A percentile compares a stretch with the other conserved stretches of the same genome.
Conservation (phyloP, 2,113 vertebrate genomes). For the Bos javanicus region DNA sequence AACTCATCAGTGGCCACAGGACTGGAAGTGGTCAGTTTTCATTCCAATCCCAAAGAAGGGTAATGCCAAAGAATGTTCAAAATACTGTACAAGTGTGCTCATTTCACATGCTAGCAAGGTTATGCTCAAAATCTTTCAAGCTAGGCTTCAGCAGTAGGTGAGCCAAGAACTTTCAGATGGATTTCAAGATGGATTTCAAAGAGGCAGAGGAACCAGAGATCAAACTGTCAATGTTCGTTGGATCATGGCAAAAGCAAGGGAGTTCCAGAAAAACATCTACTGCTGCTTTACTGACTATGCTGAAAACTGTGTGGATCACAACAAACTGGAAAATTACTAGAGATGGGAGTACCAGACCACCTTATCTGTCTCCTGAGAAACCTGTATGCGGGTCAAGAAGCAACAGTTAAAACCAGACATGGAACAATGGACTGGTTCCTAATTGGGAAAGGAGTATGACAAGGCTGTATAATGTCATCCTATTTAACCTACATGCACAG, state of each 20-base stretch:
- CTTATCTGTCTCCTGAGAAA: background rate
- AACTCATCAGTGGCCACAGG: background rate
- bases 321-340: background rate
- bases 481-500: background rate
- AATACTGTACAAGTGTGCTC: background rate
- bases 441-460: background rate
- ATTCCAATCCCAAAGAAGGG: background rate
- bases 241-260: background rate
- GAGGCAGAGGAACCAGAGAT: background rate
- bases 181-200: background rate
- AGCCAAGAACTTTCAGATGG: background rate
- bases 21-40: background rate
- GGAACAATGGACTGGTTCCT: background rate
- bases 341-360: background rate
- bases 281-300: background rate
- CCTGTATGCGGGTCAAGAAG: background rate
- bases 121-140: background rate
- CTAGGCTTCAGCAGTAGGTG: background rate
- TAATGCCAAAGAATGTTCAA: background rate
- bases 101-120: background rate
- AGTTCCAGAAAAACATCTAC: background rate
- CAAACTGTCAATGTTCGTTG: rapidly evolving
- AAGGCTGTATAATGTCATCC: background rate
- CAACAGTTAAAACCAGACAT: background rate
- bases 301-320: background rate